phyloP scores from a whole-genome alignment of 2,113 vertebrate species.

The Hydrochoerus hydrochaeris region DNA sequence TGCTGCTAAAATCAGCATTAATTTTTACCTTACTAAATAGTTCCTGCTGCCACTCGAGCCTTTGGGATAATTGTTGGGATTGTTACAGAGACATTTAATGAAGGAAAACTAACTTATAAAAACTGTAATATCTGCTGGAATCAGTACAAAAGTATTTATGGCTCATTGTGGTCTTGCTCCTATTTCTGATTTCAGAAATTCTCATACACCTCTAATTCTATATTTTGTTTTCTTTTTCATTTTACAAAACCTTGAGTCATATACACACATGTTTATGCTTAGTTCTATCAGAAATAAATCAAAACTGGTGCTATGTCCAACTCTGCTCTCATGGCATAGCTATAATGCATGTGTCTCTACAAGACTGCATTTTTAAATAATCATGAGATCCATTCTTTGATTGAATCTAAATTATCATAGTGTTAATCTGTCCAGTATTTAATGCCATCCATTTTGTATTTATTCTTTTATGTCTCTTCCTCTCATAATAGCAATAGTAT shows the following conservation, averaged over 20 bases:
- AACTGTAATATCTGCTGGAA: neutral
- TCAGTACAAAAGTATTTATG: neutral
- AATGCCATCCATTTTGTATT: too few species aligned
- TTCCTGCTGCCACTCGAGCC: neutral
- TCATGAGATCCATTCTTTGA: rapidly evolving
- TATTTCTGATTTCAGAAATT: neutral
- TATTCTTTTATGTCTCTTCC: neutral
- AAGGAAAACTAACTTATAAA: neutral
- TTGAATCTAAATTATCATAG: neutral
- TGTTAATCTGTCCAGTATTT: neutral
- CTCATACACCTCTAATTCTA: neutral
- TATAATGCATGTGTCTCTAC: neutral
- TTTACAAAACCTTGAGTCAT: neutral
- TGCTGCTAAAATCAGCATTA: neutral
- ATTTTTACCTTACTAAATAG: neutral
- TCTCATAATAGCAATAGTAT: neutral
- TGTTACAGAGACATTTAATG: neutral
- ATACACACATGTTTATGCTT: neutral
- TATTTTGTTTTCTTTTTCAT: neutral
- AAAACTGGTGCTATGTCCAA: neutral
- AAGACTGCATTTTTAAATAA: neutral
- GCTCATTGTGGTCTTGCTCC: neutral
- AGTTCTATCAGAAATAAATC: neutral
- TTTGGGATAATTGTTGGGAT: neutral
- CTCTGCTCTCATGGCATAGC: neutral